These are phyloP conservation scores for Meleagris gallopavo DNA, from an alignment of 2,113 vertebrate genomes.

Conservation along the genomic window DNA sequence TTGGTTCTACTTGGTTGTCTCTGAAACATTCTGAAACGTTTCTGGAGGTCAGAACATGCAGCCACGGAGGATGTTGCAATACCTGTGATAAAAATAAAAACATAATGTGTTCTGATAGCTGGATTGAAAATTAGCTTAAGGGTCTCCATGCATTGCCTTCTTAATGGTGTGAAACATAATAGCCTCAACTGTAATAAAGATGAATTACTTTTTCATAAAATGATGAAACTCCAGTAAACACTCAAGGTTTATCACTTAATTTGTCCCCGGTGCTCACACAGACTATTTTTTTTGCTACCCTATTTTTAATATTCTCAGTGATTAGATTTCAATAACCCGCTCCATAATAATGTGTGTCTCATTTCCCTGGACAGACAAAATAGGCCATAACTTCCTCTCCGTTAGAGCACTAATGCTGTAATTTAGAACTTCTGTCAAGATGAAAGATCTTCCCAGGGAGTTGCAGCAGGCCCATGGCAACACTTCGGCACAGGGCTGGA, in stretches of 20 bases:
- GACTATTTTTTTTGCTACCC: slow-evolving; percentile 73
- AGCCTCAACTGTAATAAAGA: slow-evolving; percentile 86
- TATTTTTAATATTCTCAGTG: slow-evolving; percentile 89
- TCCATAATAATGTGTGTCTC: slow-evolving; percentile 85
- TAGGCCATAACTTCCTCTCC: slow-evolving; percentile 74
- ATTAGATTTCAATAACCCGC: slow-evolving; percentile 91
- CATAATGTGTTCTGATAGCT: slow-evolving; percentile 18
- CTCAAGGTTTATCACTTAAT: slow-evolving; percentile 87
- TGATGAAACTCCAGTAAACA: slow-evolving; percentile 82
- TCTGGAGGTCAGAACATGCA: slow-evolving; percentile 21
- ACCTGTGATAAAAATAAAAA: slow-evolving; percentile 38
- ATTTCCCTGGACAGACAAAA: slow-evolving; percentile 91
- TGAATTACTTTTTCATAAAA: slow-evolving; percentile 83
- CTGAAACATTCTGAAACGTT: neutral
- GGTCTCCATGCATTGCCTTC: slow-evolving; percentile 57
- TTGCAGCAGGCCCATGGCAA: slow-evolving; percentile 75
- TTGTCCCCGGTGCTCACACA: slow-evolving; percentile 83
- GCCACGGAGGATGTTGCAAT: neutral
- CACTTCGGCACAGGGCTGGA: slow-evolving; percentile 74
- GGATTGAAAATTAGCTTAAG: slow-evolving; percentile 51
- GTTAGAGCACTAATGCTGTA: slow-evolving; percentile 77
- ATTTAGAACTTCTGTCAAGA: slow-evolving; percentile 83
- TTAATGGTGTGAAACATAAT: slow-evolving; percentile 71
- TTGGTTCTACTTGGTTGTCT: neutral
- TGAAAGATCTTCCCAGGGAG: slow-evolving; percentile 82